Base-by-base conservation (phyloP, 2,113 vertebrate genomes). In the Urocynchramus pylzowi region DNA sequence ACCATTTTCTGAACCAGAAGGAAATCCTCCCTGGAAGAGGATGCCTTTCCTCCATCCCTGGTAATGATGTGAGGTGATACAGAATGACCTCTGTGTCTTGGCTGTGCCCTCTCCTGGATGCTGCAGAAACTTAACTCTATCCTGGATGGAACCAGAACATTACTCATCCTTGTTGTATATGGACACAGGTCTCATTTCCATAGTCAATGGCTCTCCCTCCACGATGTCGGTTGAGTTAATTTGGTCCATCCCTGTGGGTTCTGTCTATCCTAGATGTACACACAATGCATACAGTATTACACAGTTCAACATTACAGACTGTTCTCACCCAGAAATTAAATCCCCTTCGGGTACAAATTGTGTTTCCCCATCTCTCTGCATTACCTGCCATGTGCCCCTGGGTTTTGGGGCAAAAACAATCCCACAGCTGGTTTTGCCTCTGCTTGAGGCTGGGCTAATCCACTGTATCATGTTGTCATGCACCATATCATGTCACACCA, bases 401-500 rank as follows among this genome's bases (percentile, higher is more conserved):
- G 7, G 15, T 24, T 53, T 33, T 28, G 57, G 54, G 13, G 5
- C 47, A n/a, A n/a, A 45, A 69, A 2, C 33, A 60, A 7, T 33
- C 45, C 15, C 19, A 28, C 33, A 16, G 23, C 2, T 45, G 37
- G 5, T 44, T 60, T 39, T 60, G 14, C 27, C 22, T 60, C 28
- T 39, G 33, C 35, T 65, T n/a, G 10, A 42, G 42, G 23, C 31
- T 59, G 44, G 45, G 21, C 53, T 42, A 10, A 37, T 12, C 21
- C 10, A 24, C 13, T 61, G 21, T 26, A 4, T 14, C 4, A 10
- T 10, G 9, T 45, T 9, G 12, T 52, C 13, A 8, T n/a, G 22
- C 2, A 5, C 10, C 1, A 0, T 26, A 3, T 7, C 24, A 2
- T 12, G 11, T 22, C 41, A 31, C 6, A 3, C n/a, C 13, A 16